Percentiles rank a stretch among this genome's conserved stretches.
These are phyloP conservation scores for Serrognathus titanus DNA, from an alignment of 2,888 invertebrate genomes.

Conservation along the genomic window DNA sequence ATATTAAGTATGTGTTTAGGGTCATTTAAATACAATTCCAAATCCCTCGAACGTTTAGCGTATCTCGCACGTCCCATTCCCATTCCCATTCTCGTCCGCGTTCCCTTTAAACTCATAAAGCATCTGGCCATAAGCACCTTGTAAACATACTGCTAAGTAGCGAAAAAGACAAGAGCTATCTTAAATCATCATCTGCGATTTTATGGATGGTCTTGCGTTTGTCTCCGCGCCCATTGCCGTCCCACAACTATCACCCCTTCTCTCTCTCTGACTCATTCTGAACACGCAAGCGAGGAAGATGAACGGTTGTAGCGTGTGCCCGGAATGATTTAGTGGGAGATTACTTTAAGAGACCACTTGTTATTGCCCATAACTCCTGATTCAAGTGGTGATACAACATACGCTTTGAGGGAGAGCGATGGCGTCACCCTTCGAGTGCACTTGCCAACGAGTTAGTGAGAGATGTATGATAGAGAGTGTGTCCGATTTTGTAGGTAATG, in stretches of 20 bases:
- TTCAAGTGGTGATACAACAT: slow-evolving; percentile 44
- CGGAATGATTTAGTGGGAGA: slow-evolving; percentile 49
- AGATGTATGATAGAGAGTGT: slow-evolving; percentile 13
- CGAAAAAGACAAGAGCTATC: slow-evolving; percentile 46
- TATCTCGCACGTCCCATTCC: slow-evolving; percentile 25
- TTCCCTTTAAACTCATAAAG: slow-evolving; percentile 30
- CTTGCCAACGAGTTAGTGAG: slow-evolving; percentile 1
- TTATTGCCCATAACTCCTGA: slow-evolving; percentile 51
- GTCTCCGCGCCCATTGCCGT: slow-evolving; percentile 37
- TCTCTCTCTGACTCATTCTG: slow-evolving; percentile 28
- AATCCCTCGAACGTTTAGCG: slow-evolving; percentile 23
- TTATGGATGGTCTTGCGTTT: slow-evolving; percentile 47
- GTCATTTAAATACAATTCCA: slow-evolving; percentile 39
- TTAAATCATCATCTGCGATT: slow-evolving; percentile 51
- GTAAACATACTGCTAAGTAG: slow-evolving; percentile 47
- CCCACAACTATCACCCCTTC: slow-evolving; percentile 25
- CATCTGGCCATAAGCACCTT: slow-evolving; percentile 39
- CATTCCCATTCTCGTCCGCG: slow-evolving; percentile 1
- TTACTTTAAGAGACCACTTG: slow-evolving; percentile 52
- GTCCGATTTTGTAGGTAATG: slow-evolving; percentile 1
- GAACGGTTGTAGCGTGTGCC: slow-evolving; percentile 42
- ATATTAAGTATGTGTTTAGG: slow-evolving; percentile 33
- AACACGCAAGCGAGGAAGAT: slow-evolving; percentile 33
- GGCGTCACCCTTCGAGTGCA: slow-evolving; percentile 17
- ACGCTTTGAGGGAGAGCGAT: slow-evolving; percentile 25